Evolutionary conservation across 2,113 vertebrate genomes (phyloP).

Genomic region (Phrynosoma blainvillii): DNA sequence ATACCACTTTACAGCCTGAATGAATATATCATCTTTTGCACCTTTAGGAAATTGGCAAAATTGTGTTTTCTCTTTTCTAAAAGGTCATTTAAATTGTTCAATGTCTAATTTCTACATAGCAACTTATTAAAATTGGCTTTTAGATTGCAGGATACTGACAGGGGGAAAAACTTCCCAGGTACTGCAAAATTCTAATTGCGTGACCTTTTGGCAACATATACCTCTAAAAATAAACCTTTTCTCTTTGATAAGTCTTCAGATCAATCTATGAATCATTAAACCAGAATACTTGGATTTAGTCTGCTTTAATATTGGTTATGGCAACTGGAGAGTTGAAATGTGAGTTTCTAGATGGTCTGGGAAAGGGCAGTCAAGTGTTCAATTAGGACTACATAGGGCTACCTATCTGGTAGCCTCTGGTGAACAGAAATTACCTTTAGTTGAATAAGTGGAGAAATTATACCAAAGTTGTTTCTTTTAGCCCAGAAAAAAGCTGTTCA

Average conservation of each 20-base stretch:
- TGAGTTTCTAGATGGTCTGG: not conserved
- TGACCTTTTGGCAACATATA: not conserved
- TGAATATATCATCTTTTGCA: not conserved
- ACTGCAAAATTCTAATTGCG: not conserved
- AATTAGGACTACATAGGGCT: not conserved
- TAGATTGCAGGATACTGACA: not conserved
- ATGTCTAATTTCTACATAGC: not conserved
- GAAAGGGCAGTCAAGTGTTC: not conserved
- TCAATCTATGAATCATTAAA: not conserved
- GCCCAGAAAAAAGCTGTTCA: not conserved
- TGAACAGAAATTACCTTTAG: not conserved
- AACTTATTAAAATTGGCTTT: conserved; percentile 9
- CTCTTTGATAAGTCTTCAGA: not conserved
- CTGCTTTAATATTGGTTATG: not conserved
- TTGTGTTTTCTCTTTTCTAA: not conserved
- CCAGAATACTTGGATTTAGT: not conserved
- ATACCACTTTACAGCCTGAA: not conserved
- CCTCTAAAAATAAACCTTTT: not conserved
- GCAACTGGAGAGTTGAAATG: not conserved
- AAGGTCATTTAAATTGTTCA: not conserved
- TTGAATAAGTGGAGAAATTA: not conserved
- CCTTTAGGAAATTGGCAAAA: not conserved
- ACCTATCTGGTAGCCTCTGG: not conserved
- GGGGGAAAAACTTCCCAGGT: not conserved
- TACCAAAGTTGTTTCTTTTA: not conserved